These are phyloP conservation scores for Drosophila suboccidentalis DNA, from an alignment of 2,888 invertebrate species.

Conservation along the genomic window DNA sequence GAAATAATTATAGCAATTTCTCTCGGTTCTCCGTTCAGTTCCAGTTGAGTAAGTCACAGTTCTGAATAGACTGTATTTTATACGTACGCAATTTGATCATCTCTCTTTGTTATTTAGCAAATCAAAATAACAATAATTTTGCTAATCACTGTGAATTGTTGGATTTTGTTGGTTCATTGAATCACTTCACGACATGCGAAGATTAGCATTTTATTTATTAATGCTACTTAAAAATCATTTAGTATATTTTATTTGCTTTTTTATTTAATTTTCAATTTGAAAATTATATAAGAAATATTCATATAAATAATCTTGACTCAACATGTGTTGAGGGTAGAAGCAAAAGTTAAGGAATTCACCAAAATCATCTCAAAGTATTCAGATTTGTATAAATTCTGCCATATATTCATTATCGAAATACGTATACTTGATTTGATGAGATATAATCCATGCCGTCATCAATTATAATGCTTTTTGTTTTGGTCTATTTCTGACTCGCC, in stretches of 20 bases:
- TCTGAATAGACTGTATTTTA: conserved; percentile 8
- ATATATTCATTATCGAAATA: background rate
- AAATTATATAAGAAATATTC: conserved; percentile 3
- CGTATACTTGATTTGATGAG: background rate
- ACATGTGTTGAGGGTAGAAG: background rate
- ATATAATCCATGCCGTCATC: conserved; percentile 7
- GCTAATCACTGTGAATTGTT: conserved; percentile 24
- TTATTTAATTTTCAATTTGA: background rate
- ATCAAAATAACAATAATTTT: conserved; percentile 2
- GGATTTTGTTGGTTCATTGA: conserved; percentile 15
- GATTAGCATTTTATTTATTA: conserved; percentile 30
- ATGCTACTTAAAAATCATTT: conserved; percentile 10
- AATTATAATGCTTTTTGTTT: background rate
- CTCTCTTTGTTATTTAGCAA: conserved; percentile 6
- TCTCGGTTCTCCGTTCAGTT: conserved; percentile 10
- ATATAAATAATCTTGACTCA: background rate
- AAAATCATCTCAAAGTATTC: too few relatives aligned
- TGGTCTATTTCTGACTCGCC: conserved; percentile 7
- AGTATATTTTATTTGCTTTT: conserved; percentile 4
- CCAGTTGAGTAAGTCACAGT: conserved; percentile 35
- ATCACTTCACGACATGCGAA: conserved; percentile 15
- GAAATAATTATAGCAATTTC: conserved; percentile 16
- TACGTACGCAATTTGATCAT: conserved; percentile 10
- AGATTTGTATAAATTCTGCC: background rate
- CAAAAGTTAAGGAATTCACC: too few relatives aligned